Evolutionary conservation across 2,797 vertebrate species (phyloP).

Genomic region (Poeciliopsis infans): DNA sequence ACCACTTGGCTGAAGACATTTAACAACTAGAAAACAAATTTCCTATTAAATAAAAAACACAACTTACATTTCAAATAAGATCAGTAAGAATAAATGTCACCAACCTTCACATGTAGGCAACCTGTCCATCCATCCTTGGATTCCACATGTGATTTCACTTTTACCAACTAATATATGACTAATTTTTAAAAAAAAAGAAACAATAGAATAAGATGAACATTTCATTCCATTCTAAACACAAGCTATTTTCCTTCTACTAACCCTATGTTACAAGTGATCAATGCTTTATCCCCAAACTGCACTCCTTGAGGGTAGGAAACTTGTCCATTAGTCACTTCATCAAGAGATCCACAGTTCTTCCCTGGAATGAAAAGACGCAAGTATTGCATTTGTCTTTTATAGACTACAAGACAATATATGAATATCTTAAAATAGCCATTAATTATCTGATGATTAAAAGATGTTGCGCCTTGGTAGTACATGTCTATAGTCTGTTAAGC

Average conservation of each 20-base stretch:
- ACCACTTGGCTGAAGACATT: not conserved
- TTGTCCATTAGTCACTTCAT: not conserved
- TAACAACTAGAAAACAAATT: conserved; percentile 46
- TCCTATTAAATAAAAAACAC: not conserved
- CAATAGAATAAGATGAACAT: not conserved
- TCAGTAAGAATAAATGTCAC: conserved; percentile 5
- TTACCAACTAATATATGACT: not conserved
- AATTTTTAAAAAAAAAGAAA: too few species aligned
- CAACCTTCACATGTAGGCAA: conserved; percentile 55
- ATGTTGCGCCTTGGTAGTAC: not conserved
- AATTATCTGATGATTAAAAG: not conserved
- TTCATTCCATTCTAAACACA: not conserved
- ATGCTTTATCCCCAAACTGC: not conserved
- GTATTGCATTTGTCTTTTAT: not conserved
- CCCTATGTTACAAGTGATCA: not conserved
- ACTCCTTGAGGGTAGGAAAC: not conserved
- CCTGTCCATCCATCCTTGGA: not conserved
- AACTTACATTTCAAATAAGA: not conserved
- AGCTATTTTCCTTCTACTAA: not conserved
- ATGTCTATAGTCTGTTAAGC: not conserved
- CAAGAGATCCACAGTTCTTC: not conserved
- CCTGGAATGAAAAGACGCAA: not conserved
- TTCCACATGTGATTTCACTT: fast-evolving
- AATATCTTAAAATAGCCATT: not conserved
- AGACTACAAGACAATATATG: not conserved